A percentile compares a stretch with the other conserved stretches of the same genome.
phyloP scores from a whole-genome alignment of 2,888 invertebrate genomes.

The Amphimallon solstitiale region DNA sequence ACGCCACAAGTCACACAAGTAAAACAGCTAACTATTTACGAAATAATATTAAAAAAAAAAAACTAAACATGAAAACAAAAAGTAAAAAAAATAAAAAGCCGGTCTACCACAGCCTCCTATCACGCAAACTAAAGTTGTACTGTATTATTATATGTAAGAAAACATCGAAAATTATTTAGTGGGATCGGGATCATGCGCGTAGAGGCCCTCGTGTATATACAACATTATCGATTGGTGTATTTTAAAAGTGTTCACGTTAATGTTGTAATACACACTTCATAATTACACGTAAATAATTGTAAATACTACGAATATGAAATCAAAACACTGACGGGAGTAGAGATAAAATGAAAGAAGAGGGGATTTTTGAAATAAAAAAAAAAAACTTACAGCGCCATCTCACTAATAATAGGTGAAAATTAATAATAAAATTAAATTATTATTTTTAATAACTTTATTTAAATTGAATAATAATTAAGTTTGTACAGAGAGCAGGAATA shows the following conservation, averaged over 20 bases:
- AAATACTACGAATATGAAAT: too few relatives aligned
- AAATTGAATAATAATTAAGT: too few relatives aligned
- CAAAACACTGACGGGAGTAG: too few relatives aligned
- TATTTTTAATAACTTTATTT: too few relatives aligned
- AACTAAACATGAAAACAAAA: conserved; percentile 55
- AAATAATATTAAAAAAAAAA: conserved; percentile 50
- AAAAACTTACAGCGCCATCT: background rate
- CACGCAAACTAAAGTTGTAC: conserved; percentile 48
- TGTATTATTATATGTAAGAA: conserved; percentile 30
- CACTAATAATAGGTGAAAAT: background rate
- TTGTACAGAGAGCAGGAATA: too few relatives aligned
- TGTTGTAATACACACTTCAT: conserved; percentile 7
- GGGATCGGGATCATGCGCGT: conserved; percentile 36
- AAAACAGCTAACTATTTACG: conserved; percentile 38
- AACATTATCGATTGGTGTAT: conserved; percentile 34
- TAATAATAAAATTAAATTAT: background rate
- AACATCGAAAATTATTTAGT: conserved; percentile 39
- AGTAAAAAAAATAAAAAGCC: conserved; percentile 55
- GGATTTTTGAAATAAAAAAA: too few relatives aligned
- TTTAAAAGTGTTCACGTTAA: conserved; percentile 16
- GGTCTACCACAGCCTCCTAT: conserved; percentile 49
- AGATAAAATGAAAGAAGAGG: too few relatives aligned
- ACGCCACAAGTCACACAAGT: conserved; percentile 40
- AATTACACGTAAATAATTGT: conserved; percentile 24
- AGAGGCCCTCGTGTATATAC: background rate